Conservation (phyloP, 2,797 vertebrate genomes). For the Sebastes dallii region DNA sequence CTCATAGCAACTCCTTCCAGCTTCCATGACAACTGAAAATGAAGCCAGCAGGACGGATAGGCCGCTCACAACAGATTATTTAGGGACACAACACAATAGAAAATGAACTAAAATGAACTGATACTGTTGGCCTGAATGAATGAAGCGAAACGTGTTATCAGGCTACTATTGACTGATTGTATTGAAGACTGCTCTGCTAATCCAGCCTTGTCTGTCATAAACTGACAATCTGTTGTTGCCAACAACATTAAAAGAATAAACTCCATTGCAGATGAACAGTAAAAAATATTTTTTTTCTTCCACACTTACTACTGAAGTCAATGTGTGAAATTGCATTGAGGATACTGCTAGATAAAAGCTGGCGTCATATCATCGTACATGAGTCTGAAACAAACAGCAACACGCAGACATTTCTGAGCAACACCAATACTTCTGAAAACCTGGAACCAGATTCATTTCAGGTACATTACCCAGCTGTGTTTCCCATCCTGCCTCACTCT, state of each 20-base stretch:
- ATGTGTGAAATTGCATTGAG: conserved; percentile 42
- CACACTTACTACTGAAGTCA: neutral
- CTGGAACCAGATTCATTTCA: neutral
- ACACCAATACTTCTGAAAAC: neutral
- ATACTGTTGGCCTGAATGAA: neutral
- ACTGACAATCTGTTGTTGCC: neutral
- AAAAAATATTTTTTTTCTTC: neutral
- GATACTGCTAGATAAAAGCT: conserved; percentile 6
- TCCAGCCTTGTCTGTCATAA: neutral
- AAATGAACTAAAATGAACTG: neutral
- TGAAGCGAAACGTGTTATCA: neutral
- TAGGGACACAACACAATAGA: neutral
- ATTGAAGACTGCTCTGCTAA: neutral
- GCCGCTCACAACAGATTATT: neutral
- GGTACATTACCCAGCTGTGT: neutral
- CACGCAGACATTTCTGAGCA: neutral
- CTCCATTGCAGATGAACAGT: neutral
- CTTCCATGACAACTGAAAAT: neutral
- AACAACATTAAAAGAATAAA: neutral
- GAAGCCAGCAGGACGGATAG: neutral
- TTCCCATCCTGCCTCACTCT: neutral
- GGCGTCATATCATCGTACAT: neutral
- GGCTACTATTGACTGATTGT: neutral
- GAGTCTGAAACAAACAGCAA: conserved; percentile 16
- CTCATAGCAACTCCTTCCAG: neutral